Evolutionary conservation across 64 coral and sea anemone species (phyloP).

Genomic region (Cladopsammia gracilis): DNA sequence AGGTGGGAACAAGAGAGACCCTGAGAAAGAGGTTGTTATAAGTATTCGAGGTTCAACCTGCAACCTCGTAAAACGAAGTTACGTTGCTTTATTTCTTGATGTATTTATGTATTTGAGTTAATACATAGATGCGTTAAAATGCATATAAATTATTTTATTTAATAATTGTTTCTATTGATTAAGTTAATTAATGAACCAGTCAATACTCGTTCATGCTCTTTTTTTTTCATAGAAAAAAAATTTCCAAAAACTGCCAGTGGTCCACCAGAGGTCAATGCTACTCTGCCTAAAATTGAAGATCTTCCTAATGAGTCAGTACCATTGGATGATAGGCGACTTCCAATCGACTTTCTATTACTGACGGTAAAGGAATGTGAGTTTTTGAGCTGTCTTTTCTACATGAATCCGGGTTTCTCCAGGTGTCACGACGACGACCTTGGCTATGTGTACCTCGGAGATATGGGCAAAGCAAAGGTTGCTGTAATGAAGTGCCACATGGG

Average conservation of each 20-base stretch:
- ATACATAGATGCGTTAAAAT: too few relatives aligned
- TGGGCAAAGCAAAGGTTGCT: neutral
- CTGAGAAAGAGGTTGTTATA: too few relatives aligned
- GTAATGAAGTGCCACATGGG: neutral
- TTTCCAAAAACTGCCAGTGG: neutral
- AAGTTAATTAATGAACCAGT: too few relatives aligned
- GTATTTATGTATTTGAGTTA: too few relatives aligned
- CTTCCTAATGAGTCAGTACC: neutral
- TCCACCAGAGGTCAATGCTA: neutral
- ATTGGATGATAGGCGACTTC: neutral
- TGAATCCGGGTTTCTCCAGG: neutral
- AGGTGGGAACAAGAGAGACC: too few relatives aligned
- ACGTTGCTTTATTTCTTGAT: too few relatives aligned
- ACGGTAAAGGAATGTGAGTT: conserved; percentile 37
- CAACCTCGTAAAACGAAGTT: too few relatives aligned
- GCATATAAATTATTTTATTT: too few relatives aligned
- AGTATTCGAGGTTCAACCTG: too few relatives aligned
- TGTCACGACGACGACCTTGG: neutral
- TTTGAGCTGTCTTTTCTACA: neutral
- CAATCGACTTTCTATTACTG: neutral
- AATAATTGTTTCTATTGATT: too few relatives aligned
- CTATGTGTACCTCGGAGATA: too few relatives aligned
- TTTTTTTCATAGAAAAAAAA: neutral
- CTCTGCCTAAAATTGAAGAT: neutral
- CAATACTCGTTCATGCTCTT: too few relatives aligned